phyloP scores from a whole-genome alignment of 2,888 invertebrate species.

The Anthophora plumipes region DNA sequence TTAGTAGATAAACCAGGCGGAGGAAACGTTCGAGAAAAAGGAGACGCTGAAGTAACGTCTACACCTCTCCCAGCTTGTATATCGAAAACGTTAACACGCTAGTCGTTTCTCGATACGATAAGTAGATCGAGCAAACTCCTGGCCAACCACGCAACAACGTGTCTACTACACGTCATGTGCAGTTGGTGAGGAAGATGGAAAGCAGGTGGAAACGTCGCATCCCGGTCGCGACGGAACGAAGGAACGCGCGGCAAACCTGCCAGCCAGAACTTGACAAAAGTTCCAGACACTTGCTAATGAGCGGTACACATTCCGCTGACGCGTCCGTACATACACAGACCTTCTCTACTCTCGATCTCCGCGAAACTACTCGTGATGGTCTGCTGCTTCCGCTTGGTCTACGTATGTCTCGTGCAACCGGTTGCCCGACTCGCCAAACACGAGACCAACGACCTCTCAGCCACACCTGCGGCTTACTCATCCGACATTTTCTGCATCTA shows the following conservation, averaged over 20 bases:
- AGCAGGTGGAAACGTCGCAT: slow-evolving; percentile 24
- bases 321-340: slow-evolving; percentile 26
- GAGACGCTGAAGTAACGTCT: not conserved
- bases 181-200: slow-evolving; percentile 50
- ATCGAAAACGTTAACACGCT: not conserved
- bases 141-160: slow-evolving; percentile 39
- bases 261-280: slow-evolving; percentile 77
- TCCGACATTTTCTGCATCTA: slow-evolving; percentile 16
- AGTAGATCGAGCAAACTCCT: slow-evolving; percentile 14
- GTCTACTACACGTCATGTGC: slow-evolving; percentile 46
- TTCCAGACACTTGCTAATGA: slow-evolving; percentile 82
- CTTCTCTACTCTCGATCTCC: slow-evolving; percentile 49
- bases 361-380: slow-evolving; percentile 60
- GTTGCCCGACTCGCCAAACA: slow-evolving; percentile 40
- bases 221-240: not conserved
- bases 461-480: slow-evolving; percentile 28
- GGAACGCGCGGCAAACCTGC: slow-evolving; percentile 18
- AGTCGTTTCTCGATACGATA: not conserved
- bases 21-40: not conserved
- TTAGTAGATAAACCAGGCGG: not conserved
- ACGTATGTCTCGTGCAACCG: slow-evolving; percentile 66
- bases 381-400: slow-evolving; percentile 66
- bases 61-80: too few species aligned
- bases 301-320: slow-evolving; percentile 74
- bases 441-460: slow-evolving; percentile 56